These are phyloP conservation scores for Cremastinae sp. DNA, from an alignment of 2,888 invertebrate species.

Conservation along the genomic window DNA sequence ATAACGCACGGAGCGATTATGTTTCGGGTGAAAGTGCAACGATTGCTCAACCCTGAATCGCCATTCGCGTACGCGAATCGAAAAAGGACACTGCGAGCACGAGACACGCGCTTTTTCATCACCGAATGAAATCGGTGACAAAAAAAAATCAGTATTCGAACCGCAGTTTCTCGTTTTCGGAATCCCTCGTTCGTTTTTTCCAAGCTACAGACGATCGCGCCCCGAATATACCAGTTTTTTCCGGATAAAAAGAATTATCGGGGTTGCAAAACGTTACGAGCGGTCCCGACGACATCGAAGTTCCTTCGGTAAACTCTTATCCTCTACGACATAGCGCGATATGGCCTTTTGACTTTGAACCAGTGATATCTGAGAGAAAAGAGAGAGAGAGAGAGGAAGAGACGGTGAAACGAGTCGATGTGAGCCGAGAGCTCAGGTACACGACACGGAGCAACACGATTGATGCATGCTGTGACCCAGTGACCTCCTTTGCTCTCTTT, in stretches of 20 bases:
- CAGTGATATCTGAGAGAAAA: constrained; percentile 6
- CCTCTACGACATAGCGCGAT: neutral
- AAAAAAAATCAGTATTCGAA: too few relatives aligned
- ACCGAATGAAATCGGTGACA: constrained; percentile 16
- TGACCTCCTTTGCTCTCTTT: constrained; percentile 50
- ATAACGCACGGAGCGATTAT: too few relatives aligned
- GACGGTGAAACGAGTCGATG: constrained; percentile 35
- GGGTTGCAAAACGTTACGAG: too few relatives aligned
- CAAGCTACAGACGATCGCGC: too few relatives aligned
- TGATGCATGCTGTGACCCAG: constrained; percentile 57
- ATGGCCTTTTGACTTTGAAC: neutral
- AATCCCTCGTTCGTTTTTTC: too few relatives aligned
- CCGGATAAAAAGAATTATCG: too few relatives aligned
- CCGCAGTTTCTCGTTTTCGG: too few relatives aligned
- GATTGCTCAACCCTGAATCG: constrained; percentile 29
- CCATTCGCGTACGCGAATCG: constrained; percentile 1
- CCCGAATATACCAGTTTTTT: too few relatives aligned
- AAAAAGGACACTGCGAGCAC: neutral
- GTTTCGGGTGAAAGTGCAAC: constrained; percentile 42
- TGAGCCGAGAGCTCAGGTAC: constrained; percentile 38
- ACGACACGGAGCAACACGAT: constrained; percentile 32
- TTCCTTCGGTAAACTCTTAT: neutral
- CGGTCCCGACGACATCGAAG: too few relatives aligned
- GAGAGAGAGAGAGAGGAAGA: neutral
- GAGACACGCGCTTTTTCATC: neutral